These are phyloP conservation scores for Smittia aterrima DNA, from an alignment of 2,888 invertebrate genomes.

Conservation along the genomic window DNA sequence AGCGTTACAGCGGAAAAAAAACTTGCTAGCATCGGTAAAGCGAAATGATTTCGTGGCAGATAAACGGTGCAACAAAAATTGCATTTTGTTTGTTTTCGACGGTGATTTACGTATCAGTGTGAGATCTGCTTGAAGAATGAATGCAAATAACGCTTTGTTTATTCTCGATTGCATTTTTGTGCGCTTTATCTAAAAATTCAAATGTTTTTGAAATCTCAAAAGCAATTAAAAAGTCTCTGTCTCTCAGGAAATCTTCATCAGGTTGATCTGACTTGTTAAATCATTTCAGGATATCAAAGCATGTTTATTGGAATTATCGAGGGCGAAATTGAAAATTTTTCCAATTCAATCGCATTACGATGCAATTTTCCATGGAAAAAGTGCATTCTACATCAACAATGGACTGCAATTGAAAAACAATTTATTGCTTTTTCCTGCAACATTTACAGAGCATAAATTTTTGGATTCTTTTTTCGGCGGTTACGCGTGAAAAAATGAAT, in stretches of 20 bases:
- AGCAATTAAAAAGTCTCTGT: too few species aligned
- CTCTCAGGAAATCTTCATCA: too few species aligned
- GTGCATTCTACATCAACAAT: constrained; percentile 31
- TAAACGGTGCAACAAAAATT: constrained; percentile 20
- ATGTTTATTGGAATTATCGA: not conserved
- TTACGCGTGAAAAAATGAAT: constrained; percentile 19
- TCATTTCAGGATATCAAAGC: constrained; percentile 20
- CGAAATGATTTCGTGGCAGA: not conserved
- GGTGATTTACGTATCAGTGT: constrained; percentile 6
- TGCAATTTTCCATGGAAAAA: constrained; percentile 17
- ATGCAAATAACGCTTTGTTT: too few species aligned
- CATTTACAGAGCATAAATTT: constrained; percentile 7
- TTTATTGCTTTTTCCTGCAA: constrained; percentile 38
- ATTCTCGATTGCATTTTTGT: constrained; percentile 6
- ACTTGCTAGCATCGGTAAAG: not conserved
- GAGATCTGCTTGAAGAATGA: not conserved
- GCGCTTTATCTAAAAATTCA: too few species aligned
- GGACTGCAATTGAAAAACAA: constrained; percentile 40
- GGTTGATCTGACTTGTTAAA: too few species aligned
- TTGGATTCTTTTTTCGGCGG: constrained; percentile 6
- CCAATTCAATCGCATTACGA: not conserved
- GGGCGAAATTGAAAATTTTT: not conserved
- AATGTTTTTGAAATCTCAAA: too few species aligned
- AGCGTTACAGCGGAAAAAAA: constrained; percentile 18
- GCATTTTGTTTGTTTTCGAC: not conserved